Percentiles rank a stretch among this genome's conserved stretches.
Evolutionary conservation across 2,113 vertebrate genomes (phyloP).

Genomic region (Dermatemys mawii): DNA sequence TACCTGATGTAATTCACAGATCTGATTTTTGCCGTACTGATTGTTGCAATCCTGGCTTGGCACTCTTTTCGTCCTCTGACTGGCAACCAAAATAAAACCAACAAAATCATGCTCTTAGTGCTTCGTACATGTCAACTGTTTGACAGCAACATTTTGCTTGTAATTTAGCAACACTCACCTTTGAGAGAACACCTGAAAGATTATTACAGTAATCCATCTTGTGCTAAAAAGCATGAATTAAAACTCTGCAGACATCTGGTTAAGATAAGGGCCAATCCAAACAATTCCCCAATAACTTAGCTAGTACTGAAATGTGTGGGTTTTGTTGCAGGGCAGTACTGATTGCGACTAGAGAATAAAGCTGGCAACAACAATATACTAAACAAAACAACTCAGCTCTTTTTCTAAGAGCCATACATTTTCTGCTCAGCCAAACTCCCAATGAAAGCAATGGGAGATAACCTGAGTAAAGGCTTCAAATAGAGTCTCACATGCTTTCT

Average conservation of each 20-base stretch:
- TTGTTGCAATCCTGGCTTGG: neutral
- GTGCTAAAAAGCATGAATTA: neutral
- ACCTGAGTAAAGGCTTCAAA: neutral
- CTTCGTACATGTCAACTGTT: neutral
- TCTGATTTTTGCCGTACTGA: neutral
- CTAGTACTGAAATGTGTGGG: fast-evolving
- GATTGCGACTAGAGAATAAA: neutral
- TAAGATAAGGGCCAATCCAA: neutral
- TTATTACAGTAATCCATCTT: slow-evolving; percentile 20
- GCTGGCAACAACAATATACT: neutral
- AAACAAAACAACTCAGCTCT: neutral
- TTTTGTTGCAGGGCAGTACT: fast-evolving
- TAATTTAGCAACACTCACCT: neutral
- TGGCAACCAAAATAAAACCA: neutral
- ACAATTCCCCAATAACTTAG: fast-evolving
- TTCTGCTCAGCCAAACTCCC: neutral
- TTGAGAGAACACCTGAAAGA: neutral
- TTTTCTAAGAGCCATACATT: neutral
- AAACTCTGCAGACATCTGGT: neutral
- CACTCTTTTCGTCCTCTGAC: neutral
- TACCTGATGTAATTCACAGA: neutral
- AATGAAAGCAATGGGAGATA: neutral
- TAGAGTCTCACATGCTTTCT: neutral
- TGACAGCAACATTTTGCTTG: slow-evolving; percentile 15
- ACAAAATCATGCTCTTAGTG: neutral